Conservation (phyloP, 2,113 vertebrate genomes). For the Salvelinus fontinalis region DNA sequence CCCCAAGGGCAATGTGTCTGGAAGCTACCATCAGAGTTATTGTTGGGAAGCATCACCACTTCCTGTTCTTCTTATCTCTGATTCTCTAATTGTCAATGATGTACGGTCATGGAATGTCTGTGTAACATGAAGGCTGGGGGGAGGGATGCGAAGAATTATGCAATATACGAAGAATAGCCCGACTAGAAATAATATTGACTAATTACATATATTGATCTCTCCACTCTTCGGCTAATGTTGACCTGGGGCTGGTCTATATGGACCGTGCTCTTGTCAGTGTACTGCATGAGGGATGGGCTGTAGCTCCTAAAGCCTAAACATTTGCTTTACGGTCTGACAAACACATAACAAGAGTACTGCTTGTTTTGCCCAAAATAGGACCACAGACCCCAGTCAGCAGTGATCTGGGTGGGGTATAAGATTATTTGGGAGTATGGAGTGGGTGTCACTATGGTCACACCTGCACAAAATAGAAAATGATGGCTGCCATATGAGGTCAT, state of each 20-base stretch:
- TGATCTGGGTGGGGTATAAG: not conserved
- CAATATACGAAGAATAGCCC: slow-evolving; percentile 16
- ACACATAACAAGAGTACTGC: slow-evolving; percentile 42
- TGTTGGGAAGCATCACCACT: not conserved
- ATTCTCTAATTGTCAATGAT: not conserved
- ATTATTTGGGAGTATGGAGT: no score
- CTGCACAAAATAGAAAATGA: no score
- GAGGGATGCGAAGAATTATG: not conserved
- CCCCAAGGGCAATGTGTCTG: not conserved
- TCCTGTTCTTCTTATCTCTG: not conserved
- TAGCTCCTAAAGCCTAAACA: slow-evolving; percentile 58
- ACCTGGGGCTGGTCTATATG: slow-evolving; percentile 61
- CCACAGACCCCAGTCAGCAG: slow-evolving; percentile 16
- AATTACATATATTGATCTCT: slow-evolving; percentile 46
- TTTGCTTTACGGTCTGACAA: slow-evolving; percentile 64
- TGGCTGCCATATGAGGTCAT: no score
- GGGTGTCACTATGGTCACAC: no score
- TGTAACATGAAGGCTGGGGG: not conserved
- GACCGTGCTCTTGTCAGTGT: slow-evolving; percentile 56
- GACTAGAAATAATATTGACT: slow-evolving; percentile 55
- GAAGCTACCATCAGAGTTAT: not conserved
- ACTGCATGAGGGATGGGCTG: slow-evolving; percentile 50
- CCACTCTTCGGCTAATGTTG: slow-evolving; percentile 60
- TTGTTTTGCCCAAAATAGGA: slow-evolving; percentile 41
- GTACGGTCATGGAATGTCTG: not conserved